Percentiles rank a stretch among this genome's conserved stretches.
Evolutionary conservation across 1,140 invertebrate species (phyloP).

Genomic region (Ips nitidus): DNA sequence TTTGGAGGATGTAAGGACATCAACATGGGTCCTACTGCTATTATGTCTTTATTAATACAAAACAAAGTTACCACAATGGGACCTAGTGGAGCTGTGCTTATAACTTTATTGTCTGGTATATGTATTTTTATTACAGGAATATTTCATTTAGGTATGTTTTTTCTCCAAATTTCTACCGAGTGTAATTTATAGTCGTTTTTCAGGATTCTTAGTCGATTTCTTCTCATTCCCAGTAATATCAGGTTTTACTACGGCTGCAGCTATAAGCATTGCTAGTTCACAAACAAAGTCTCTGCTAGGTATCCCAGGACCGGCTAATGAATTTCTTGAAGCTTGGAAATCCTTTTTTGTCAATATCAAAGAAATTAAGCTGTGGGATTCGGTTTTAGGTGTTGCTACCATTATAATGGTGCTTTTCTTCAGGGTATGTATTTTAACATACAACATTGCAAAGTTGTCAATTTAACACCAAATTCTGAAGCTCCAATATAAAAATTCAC

Average conservation of each 20-base stretch:
- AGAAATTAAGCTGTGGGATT: slow-evolving; percentile 61
- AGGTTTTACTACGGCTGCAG: slow-evolving; percentile 88
- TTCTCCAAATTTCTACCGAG: not conserved
- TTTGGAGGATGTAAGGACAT: slow-evolving; percentile 87
- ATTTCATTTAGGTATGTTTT: slow-evolving; percentile 68
- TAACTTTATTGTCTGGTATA: slow-evolving; percentile 77
- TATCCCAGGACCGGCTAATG: slow-evolving; percentile 58
- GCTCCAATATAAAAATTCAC: too few relatives aligned
- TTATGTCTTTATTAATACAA: slow-evolving; percentile 74
- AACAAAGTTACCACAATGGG: slow-evolving; percentile 65
- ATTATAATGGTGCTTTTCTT: slow-evolving; percentile 66
- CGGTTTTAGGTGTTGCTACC: slow-evolving; percentile 64
- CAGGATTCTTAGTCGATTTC: slow-evolving; percentile 87
- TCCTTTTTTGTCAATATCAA: slow-evolving; percentile 37
- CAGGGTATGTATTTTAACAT: slow-evolving; percentile 55
- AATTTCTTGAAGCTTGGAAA: slow-evolving; percentile 57
- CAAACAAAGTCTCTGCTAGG: slow-evolving; percentile 81
- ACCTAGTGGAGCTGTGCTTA: slow-evolving; percentile 73
- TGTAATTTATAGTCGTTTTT: slow-evolving; percentile 12
- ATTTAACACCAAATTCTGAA: too few relatives aligned
- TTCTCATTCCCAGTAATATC: slow-evolving; percentile 87
- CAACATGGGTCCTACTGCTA: slow-evolving; percentile 82
- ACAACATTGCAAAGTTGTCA: too few relatives aligned
- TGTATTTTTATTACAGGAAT: slow-evolving; percentile 75
- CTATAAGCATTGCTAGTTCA: slow-evolving; percentile 79